Evolutionary conservation across 2,888 invertebrate genomes (phyloP), one percentile per base, ranked within the genome.

Genomic region (Monopis laevigella): DNA sequence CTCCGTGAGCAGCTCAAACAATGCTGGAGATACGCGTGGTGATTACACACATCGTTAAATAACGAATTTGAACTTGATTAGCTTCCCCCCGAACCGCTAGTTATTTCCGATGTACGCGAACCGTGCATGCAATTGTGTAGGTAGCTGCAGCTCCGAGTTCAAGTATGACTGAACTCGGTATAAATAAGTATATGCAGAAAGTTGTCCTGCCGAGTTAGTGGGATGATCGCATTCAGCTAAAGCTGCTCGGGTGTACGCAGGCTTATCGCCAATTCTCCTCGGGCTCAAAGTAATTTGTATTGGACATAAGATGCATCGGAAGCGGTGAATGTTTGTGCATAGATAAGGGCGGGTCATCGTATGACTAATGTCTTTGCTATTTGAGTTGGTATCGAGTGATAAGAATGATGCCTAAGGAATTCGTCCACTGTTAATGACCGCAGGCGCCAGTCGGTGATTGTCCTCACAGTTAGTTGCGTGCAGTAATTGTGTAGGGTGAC

Each of bases 311-410:
- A n/a, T 14, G 17, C 17, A 32, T 36, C 36, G 36, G 36, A 21
- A 36, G 36, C 36, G 12, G 13, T 19, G 21, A 19, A 36, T 18
- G 58, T 62, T 60, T 56, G 50, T 48, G 48, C 48, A 49, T 45
- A 55, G 68, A 71, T 69, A 70, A 69, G 62, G 46, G 18, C 48
- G 44, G 54, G 50, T 55, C 54, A 50, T 55, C 54, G 54, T 54
- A 56, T 71, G 72, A 73, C 68, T 71, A 71, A 72, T 64, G 62
- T 51, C 52, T 35, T 48, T 56, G 61, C 53, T 68, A 69, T 71
- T 65, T 69, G 54, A 66, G 58, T 64, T 61, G 64, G 56, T 62
- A 60, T 58, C 58, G 58, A 54, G 56, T 55, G 63, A 69, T 65
- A 68, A 70, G 55, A 48, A 48, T 55, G 62, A 62, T 62, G 61